A percentile compares a stretch with the other conserved stretches of the same genome.
These are phyloP conservation scores for Homarus americanus DNA, from an alignment of 1,140 invertebrate genomes.

Conservation along the genomic window DNA sequence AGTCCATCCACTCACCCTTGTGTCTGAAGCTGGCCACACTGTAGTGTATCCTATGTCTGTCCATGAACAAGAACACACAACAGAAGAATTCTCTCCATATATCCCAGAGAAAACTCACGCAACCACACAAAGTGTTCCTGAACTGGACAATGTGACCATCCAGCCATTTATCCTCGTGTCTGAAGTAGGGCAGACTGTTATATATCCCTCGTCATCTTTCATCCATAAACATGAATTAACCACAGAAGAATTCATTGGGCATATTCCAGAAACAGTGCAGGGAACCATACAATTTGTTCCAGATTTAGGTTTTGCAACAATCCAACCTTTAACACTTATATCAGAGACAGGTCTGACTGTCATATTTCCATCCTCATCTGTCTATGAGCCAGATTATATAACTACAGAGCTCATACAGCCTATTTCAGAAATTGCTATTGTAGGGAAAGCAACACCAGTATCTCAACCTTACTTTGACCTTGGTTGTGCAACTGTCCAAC, in stretches of 20 bases:
- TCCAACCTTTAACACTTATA: conserved; percentile 31
- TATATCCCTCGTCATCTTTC: conserved; percentile 11
- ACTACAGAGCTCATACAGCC: neutral
- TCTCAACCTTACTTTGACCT: neutral
- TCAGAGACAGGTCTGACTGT: conserved; percentile 36
- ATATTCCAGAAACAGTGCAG: conserved; percentile 11
- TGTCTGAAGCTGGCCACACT: conserved; percentile 27
- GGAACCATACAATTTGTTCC: neutral
- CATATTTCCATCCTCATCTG: conserved; percentile 21
- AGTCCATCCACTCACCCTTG: conserved; percentile 22
- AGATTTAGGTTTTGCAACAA: conserved; percentile 15
- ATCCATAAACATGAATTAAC: neutral
- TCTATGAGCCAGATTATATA: neutral
- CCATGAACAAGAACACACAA: neutral
- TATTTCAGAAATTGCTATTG: neutral
- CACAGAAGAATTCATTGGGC: neutral
- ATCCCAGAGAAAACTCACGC: conserved; percentile 6
- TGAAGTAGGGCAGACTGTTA: conserved; percentile 12
- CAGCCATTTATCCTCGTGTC: conserved; percentile 36
- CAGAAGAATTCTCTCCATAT: neutral
- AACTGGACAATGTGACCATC: neutral
- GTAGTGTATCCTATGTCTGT: conserved; percentile 4
- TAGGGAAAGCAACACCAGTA: neutral
- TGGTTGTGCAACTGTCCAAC: conserved; percentile 30
- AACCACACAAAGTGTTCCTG: neutral